phyloP scores from a whole-genome alignment of 2,797 vertebrate genomes.

The Coregonus ussuriensis region DNA sequence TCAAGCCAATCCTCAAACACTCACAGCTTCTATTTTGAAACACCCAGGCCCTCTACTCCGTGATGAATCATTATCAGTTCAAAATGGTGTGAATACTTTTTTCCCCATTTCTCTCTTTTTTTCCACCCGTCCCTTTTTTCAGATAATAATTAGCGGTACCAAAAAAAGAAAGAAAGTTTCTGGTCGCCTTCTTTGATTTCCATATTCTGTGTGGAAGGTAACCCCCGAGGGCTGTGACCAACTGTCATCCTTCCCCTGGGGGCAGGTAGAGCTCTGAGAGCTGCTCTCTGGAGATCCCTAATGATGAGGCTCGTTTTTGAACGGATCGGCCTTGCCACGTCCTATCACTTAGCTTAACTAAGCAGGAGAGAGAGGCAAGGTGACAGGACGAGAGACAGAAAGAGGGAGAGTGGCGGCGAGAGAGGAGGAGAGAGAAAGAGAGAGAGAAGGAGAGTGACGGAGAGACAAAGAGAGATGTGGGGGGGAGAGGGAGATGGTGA shows the following conservation, averaged over 20 bases:
- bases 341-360: constrained; percentile 78
- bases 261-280: constrained; percentile 52
- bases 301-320: constrained; percentile 79
- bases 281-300: constrained; percentile 74
- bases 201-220: constrained; percentile 73
- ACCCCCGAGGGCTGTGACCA: constrained; percentile 69
- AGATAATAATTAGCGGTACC: constrained; percentile 49
- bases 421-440: constrained; percentile 25
- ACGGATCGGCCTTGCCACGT: constrained; percentile 69
- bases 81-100: constrained; percentile 34
- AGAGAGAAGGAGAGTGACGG: background rate
- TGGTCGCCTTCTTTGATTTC: constrained; percentile 74
- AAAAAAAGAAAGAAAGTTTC: constrained; percentile 40
- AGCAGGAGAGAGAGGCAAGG: constrained; percentile 39
- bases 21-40: constrained; percentile 10
- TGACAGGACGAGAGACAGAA: constrained; percentile 11
- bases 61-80: constrained; percentile 49
- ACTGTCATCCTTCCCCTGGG: constrained; percentile 78
- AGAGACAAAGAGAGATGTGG: constrained; percentile 4
- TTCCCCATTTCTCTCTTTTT: constrained; percentile 16
- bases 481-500: constrained; percentile 26
- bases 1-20: too few species aligned
- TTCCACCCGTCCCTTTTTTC: background rate
- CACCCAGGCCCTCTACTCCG: constrained; percentile 7
- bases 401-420: background rate